A percentile compares a stretch with the other conserved stretches of the same genome.
Evolutionary conservation across 2,888 invertebrate species (phyloP).

Genomic region (Polydrusus tereticollis): DNA sequence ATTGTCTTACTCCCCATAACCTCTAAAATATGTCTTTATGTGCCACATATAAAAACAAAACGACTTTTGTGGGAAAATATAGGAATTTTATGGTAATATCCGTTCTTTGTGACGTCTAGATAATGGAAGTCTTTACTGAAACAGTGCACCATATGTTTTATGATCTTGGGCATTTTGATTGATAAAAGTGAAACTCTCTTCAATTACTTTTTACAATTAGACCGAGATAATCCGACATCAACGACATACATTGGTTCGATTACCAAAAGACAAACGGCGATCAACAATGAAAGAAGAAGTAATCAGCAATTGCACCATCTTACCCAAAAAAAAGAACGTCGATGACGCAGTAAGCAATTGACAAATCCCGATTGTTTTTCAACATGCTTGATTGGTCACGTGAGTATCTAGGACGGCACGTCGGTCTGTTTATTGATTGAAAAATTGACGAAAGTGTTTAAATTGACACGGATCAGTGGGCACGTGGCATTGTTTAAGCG

Average conservation of each 20-base stretch:
- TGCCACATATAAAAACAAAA: slow-evolving; percentile 37
- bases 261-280: neutral
- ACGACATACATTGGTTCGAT: too few relatives aligned
- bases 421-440: slow-evolving; percentile 42
- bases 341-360: slow-evolving; percentile 46
- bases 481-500: slow-evolving; percentile 48
- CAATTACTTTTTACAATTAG: neutral
- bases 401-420: slow-evolving; percentile 48
- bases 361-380: slow-evolving; percentile 42
- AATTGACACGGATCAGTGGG: slow-evolving; percentile 40
- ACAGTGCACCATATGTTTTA: neutral
- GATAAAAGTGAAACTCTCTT: neutral
- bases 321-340: slow-evolving; percentile 28
- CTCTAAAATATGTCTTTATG: slow-evolving; percentile 50
- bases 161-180: neutral
- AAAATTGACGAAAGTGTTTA: slow-evolving; percentile 50
- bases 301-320: slow-evolving; percentile 22
- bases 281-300: slow-evolving; percentile 22
- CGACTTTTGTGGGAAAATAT: slow-evolving; percentile 45
- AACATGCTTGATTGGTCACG: slow-evolving; percentile 42
- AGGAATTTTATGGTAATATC: slow-evolving; percentile 46
- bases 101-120: slow-evolving; percentile 37
- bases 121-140: neutral
- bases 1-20: slow-evolving; percentile 46
- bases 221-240: neutral